phyloP scores from a whole-genome alignment of 2,888 invertebrate genomes.

The Tinea trinotella region DNA sequence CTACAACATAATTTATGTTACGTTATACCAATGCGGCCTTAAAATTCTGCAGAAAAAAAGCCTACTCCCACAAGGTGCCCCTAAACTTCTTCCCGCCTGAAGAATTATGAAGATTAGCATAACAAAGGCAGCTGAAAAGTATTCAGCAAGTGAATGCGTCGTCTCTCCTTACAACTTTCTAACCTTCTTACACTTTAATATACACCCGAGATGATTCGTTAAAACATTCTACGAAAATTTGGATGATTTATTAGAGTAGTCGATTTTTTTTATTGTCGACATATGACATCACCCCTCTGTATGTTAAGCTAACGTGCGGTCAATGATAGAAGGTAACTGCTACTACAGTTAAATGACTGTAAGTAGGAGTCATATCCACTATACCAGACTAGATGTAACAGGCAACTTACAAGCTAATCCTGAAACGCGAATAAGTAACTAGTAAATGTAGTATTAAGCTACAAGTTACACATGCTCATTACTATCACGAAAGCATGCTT shows the following conservation, averaged over 20 bases:
- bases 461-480: too few relatives aligned
- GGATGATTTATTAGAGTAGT: not conserved
- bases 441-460: too few relatives aligned
- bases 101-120: slow-evolving; percentile 71
- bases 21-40: not conserved
- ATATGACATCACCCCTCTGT: too few relatives aligned
- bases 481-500: too few relatives aligned
- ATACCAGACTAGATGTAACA: too few relatives aligned
- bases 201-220: slow-evolving; percentile 12
- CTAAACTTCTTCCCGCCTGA: slow-evolving; percentile 54
- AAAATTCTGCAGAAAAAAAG: slow-evolving; percentile 58
- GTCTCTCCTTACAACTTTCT: slow-evolving; percentile 38
- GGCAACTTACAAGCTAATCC: too few relatives aligned
- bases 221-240: not conserved
- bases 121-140: slow-evolving; percentile 64
- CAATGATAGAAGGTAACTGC: too few relatives aligned
- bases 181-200: slow-evolving; percentile 18
- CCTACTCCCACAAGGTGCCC: slow-evolving; percentile 34
- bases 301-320: too few relatives aligned
- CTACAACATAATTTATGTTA: not conserved
- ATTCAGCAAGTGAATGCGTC: slow-evolving; percentile 49
- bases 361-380: too few relatives aligned
- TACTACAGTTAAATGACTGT: too few relatives aligned
- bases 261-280: too few relatives aligned
- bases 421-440: too few relatives aligned